These are phyloP conservation scores for Diarsia dahlii DNA, from an alignment of 2,888 invertebrate genomes.

Conservation along the genomic window DNA sequence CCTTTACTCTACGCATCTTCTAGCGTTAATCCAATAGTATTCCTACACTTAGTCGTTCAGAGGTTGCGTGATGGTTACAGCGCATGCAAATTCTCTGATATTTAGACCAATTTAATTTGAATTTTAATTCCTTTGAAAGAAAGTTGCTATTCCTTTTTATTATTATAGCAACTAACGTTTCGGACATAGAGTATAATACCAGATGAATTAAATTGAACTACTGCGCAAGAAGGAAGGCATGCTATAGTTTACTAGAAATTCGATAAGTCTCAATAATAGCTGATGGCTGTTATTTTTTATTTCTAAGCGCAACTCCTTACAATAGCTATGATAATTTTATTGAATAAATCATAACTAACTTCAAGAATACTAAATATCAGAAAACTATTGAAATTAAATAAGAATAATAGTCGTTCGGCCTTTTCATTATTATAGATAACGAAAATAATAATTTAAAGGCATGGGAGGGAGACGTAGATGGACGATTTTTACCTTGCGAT, in stretches of 20 bases:
- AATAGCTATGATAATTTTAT: constrained; percentile 21
- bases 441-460: constrained; percentile 59
- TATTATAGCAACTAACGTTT: constrained; percentile 13
- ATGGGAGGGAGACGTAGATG: constrained; percentile 28
- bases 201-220: constrained; percentile 14
- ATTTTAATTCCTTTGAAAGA: constrained; percentile 16
- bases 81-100: constrained; percentile 53
- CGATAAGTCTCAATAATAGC: constrained; percentile 2
- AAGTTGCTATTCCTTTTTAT: constrained; percentile 17
- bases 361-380: constrained; percentile 64
- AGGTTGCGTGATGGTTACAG: constrained; percentile 31
- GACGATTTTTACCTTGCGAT: constrained; percentile 78
- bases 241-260: constrained; percentile 5
- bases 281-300: constrained; percentile 3
- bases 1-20: constrained; percentile 34
- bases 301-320: background rate
- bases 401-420: constrained; percentile 33
- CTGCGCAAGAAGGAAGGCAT: background rate
- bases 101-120: constrained; percentile 12
- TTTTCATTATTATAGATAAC: constrained; percentile 56
- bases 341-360: constrained; percentile 33
- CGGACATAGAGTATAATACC: background rate
- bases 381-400: constrained; percentile 56
- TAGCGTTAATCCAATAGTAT: constrained; percentile 36
- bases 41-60: constrained; percentile 32